A percentile compares a stretch with the other conserved stretches of the same genome.
Conservation (phyloP, 2,888 invertebrate genomes). For the Idaea aversata region DNA sequence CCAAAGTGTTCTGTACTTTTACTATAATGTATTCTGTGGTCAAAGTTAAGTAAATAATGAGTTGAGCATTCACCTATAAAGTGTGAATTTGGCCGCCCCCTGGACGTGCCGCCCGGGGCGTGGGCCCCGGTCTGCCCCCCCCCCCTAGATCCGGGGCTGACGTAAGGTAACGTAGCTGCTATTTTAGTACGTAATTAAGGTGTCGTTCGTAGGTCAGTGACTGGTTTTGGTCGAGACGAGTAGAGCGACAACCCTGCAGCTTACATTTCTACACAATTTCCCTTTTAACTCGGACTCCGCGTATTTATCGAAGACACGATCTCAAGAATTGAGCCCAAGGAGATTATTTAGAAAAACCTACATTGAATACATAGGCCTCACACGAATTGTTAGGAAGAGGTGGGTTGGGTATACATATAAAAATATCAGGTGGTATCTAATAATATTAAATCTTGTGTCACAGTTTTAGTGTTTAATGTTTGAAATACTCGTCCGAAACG, state of each 20-base stretch:
- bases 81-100: too few relatives aligned
- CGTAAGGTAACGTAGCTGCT: slow-evolving; percentile 6
- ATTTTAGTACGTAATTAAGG: not conserved
- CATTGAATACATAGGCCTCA: slow-evolving; percentile 26
- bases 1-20: too few relatives aligned
- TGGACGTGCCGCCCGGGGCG: too few relatives aligned
- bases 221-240: slow-evolving; percentile 19
- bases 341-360: slow-evolving; percentile 46
- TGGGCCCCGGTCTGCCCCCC: too few relatives aligned
- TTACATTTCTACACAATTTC: slow-evolving; percentile 71
- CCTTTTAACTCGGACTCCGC: slow-evolving; percentile 66
- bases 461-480: too few relatives aligned
- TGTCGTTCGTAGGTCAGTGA: slow-evolving; percentile 3
- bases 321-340: slow-evolving; percentile 53
- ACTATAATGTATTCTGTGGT: too few relatives aligned
- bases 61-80: too few relatives aligned
- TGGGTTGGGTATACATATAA: not conserved
- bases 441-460: too few relatives aligned
- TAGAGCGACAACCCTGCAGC: slow-evolving; percentile 42
- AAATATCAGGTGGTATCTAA: too few relatives aligned
- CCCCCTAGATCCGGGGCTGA: too few relatives aligned
- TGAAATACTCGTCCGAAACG: too few relatives aligned
- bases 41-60: too few relatives aligned
- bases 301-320: slow-evolving; percentile 64
- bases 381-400: slow-evolving; percentile 8